Evolutionary conservation across 2,797 vertebrate species (phyloP).

Genomic region (Protonibea diacanthus): DNA sequence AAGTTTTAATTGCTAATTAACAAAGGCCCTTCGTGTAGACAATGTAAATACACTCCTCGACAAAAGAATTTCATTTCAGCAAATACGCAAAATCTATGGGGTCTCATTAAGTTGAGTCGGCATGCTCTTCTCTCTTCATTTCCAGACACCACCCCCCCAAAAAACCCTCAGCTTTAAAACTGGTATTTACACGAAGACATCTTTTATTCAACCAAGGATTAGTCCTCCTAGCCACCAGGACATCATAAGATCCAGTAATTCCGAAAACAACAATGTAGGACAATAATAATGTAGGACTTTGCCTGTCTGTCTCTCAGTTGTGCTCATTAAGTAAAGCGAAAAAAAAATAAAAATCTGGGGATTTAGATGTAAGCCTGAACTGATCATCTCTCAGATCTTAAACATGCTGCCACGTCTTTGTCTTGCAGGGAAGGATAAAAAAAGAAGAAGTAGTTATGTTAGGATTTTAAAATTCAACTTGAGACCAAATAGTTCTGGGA

Average conservation of each 20-base stretch:
- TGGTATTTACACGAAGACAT: constrained; percentile 30
- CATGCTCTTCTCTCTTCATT: constrained; percentile 3
- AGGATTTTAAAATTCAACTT: neutral
- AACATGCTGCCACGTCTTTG: constrained; percentile 11
- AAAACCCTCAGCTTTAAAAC: constrained; percentile 24
- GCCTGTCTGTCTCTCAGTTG: constrained; percentile 41
- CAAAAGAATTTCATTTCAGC: constrained; percentile 29
- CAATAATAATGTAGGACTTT: constrained; percentile 1
- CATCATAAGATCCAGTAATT: constrained; percentile 25
- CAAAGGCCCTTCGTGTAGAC: constrained; percentile 3
- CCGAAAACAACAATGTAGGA: constrained; percentile 23
- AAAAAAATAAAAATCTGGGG: constrained; percentile 45
- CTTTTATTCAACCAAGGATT: constrained; percentile 39
- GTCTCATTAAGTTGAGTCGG: constrained; percentile 40
- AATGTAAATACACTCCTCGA: constrained; percentile 37
- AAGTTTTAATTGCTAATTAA: constrained; percentile 42
- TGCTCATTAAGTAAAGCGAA: constrained; percentile 57
- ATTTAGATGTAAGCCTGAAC: constrained; percentile 39
- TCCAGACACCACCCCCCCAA: neutral
- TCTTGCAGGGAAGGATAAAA: constrained; percentile 13
- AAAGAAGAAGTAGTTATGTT: neutral
- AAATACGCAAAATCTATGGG: constrained; percentile 42
- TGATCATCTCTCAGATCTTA: constrained; percentile 40
- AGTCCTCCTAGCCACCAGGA: constrained; percentile 6
- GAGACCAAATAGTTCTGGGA: neutral